Evolutionary conservation across 2,113 vertebrate genomes (phyloP), one percentile per base, ranked within the genome.

Genomic region (Aegypius monachus): DNA sequence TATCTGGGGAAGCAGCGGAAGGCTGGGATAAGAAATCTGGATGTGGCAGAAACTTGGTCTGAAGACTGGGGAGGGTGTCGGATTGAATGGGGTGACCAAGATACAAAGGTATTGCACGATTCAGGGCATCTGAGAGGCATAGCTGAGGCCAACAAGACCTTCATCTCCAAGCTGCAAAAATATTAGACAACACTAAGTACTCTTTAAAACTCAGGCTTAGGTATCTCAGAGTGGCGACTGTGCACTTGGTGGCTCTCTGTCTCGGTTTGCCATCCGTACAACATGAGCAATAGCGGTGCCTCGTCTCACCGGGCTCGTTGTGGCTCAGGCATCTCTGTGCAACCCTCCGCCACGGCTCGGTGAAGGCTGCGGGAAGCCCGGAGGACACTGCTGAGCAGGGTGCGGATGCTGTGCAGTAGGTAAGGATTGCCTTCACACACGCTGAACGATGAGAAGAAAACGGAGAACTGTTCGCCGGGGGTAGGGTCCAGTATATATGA

Each of bases 261-360:
- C 55, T 70, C 4, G 0, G n/a, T 55, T 73, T 72, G 34, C 36
- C 50, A 26, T 3, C n/a, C 3, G 3, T 14, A 16, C 34, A 27
- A 12, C 5, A 5, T 0, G 11, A 78, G 61, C 43, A 79, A 12
- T 1, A 63, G 52, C 6, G 1, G 18, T 48, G 38, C 38, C 20
- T 86, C 4, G 4, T 27, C 78, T 47, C 31, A 16, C 8, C 0
- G 0, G 50, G 40, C 40, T 70, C 0, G 0, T 0, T 16, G 59
- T 52, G 50, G 25, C 59, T 55, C 7, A 0, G n/a, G 43, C 19
- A 42, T 16, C 43, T 21, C 58, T 40, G 25, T 5, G 3, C 0
- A 0, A 59, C 43, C 29, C 18, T 40, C 52, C 1, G 2, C 13
- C 26, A 26, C 0, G 8, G 31, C 25, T 34, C 0, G 0, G 20